phyloP scores from a whole-genome alignment of 2,888 invertebrate genomes.

The Belgica antarctica region DNA sequence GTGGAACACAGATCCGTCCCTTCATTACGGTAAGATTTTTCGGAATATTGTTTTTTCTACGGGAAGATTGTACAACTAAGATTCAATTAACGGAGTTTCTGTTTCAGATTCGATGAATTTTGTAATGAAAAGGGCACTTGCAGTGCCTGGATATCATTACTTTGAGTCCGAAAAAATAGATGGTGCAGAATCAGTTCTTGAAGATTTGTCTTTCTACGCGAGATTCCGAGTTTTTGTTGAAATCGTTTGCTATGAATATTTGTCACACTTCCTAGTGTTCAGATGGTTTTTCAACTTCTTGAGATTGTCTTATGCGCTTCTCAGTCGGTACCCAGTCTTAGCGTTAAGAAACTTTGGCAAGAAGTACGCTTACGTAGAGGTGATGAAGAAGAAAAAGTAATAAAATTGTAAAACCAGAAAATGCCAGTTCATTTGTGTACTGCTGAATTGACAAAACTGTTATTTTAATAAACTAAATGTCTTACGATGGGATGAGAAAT shows the following conservation, averaged over 20 bases:
- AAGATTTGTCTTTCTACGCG: conserved; percentile 56
- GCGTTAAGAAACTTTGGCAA: conserved; percentile 67
- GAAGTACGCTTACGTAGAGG: conserved; percentile 61
- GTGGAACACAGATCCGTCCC: conserved; percentile 65
- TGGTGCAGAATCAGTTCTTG: no score
- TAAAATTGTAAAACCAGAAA: no score
- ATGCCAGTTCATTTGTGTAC: no score
- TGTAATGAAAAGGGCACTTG: conserved; percentile 59
- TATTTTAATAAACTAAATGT: no score
- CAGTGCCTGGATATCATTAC: conserved; percentile 60
- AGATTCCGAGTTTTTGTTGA: conserved; percentile 50
- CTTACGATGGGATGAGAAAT: no score
- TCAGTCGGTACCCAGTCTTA: conserved; percentile 67
- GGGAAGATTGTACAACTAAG: no score
- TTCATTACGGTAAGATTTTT: conserved; percentile 56
- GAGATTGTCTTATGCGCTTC: conserved; percentile 54
- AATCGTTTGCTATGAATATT: conserved; percentile 50
- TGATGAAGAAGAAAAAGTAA: conserved; percentile 49
- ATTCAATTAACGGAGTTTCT: no score
- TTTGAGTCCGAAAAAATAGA: conserved; percentile 53
- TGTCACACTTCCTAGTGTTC: conserved; percentile 58
- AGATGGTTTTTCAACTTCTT: conserved; percentile 62
- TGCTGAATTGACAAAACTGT: no score
- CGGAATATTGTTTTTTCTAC: conserved; percentile 57
- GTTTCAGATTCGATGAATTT: no score